Percentiles rank a stretch among this genome's conserved stretches.
Evolutionary conservation across 2,113 vertebrate genomes (phyloP).

Genomic region (Chionis minor): DNA sequence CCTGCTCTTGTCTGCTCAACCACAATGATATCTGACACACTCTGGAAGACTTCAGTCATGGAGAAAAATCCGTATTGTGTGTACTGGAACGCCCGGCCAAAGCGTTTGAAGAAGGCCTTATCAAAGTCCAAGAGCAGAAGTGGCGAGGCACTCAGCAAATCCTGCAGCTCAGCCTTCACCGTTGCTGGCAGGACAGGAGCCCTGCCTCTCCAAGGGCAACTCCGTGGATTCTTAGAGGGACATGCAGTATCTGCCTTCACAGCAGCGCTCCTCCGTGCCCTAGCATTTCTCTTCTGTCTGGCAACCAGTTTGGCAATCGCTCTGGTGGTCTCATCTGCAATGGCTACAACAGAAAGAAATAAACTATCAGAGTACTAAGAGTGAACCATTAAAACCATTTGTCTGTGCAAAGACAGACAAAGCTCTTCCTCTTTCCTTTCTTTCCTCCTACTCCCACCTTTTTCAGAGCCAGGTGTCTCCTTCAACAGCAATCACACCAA

Average conservation of each 20-base stretch:
- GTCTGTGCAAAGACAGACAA: background rate
- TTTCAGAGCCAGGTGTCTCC: background rate
- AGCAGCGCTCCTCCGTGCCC: background rate
- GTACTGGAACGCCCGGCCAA: constrained; percentile 78
- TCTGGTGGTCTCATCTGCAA: constrained; percentile 83
- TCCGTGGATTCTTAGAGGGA: background rate
- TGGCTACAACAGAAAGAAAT: constrained; percentile 64
- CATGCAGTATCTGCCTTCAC: background rate
- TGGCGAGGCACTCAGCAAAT: constrained; percentile 82
- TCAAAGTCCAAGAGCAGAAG: constrained; percentile 83
- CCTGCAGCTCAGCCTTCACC: constrained; percentile 82
- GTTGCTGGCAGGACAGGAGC: constrained; percentile 73
- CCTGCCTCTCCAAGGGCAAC: constrained; percentile 65
- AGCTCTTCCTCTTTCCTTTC: background rate
- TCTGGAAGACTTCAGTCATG: constrained; percentile 79
- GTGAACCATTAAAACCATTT: background rate
- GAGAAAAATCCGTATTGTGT: constrained; percentile 85
- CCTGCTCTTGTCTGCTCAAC: constrained; percentile 81
- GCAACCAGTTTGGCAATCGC: constrained; percentile 82
- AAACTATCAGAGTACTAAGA: background rate
- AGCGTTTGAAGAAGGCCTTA: constrained; percentile 73
- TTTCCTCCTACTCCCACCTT: background rate
- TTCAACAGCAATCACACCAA: background rate
- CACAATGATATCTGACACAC: constrained; percentile 74
- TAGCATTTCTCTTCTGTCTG: constrained; percentile 73